phyloP scores from a whole-genome alignment of 2,113 vertebrate species.

The Prolemur simus region DNA sequence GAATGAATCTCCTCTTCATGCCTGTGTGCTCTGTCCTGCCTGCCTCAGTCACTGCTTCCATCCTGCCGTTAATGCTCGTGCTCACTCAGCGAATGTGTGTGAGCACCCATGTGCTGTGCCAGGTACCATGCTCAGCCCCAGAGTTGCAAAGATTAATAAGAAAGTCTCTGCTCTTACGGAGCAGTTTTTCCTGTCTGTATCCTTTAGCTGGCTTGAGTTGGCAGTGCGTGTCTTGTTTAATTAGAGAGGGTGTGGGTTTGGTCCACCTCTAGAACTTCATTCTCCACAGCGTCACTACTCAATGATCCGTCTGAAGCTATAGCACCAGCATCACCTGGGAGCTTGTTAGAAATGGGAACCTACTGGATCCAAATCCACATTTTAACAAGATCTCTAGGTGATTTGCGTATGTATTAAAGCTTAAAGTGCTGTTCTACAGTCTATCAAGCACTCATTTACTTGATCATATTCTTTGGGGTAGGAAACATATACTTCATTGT shows the following conservation, averaged over 20 bases:
- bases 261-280: background rate
- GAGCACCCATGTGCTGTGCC: background rate
- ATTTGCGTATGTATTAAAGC: background rate
- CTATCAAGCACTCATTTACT: background rate
- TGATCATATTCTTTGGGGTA: background rate
- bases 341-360: background rate
- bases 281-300: background rate
- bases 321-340: background rate
- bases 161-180: background rate
- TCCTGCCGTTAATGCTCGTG: background rate
- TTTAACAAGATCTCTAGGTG: background rate
- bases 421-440: background rate
- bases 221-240: background rate
- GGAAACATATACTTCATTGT: background rate
- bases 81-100: background rate
- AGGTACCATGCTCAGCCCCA: background rate
- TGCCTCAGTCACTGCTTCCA: background rate
- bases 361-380: background rate
- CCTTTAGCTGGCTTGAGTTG: background rate
- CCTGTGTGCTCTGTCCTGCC: rapidly evolving
- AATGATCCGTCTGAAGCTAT: background rate
- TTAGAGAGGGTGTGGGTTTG: background rate
- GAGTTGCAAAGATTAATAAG: background rate
- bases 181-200: background rate
- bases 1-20: background rate